Evolutionary conservation across 1,140 invertebrate species (phyloP).

Genomic region (Tribolium madens): DNA sequence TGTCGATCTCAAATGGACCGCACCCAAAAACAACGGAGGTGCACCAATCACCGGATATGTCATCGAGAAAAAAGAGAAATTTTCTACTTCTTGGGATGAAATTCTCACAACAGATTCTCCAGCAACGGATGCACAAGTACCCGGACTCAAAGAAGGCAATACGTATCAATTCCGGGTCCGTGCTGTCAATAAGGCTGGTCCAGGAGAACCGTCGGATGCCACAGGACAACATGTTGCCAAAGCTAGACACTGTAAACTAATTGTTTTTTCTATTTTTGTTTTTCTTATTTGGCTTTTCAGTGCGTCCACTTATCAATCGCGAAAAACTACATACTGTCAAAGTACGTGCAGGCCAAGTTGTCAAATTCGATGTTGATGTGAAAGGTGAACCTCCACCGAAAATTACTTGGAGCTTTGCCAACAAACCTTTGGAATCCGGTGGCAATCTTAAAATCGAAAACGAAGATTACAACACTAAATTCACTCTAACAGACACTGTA

Average conservation of each 20-base stretch:
- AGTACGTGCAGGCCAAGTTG: slow-evolving; percentile 89
- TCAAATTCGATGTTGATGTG: slow-evolving; percentile 94
- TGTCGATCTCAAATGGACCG: slow-evolving; percentile 93
- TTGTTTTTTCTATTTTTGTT: neutral
- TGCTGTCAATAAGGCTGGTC: slow-evolving; percentile 95
- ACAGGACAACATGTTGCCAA: slow-evolving; percentile 91
- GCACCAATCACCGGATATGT: slow-evolving; percentile 96
- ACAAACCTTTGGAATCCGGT: slow-evolving; percentile 65
- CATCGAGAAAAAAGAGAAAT: slow-evolving; percentile 97
- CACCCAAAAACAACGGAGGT: slow-evolving; percentile 90
- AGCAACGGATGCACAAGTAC: slow-evolving; percentile 83
- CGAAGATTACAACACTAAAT: slow-evolving; percentile 93
- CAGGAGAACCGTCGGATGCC: slow-evolving; percentile 88
- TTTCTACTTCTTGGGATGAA: slow-evolving; percentile 89
- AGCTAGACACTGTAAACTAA: slow-evolving; percentile 85
- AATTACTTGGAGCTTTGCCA: slow-evolving; percentile 87
- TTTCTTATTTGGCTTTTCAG: slow-evolving; percentile 67
- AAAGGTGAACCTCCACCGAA: slow-evolving; percentile 96
- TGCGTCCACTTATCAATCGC: slow-evolving; percentile 91
- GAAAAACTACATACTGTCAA: slow-evolving; percentile 91
- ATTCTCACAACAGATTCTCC: slow-evolving; percentile 82
- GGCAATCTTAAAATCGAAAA: slow-evolving; percentile 84
- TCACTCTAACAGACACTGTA: slow-evolving; percentile 83
- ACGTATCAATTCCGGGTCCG: slow-evolving; percentile 93
- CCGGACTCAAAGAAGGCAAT: slow-evolving; percentile 90